phyloP scores from a whole-genome alignment of 2,888 invertebrate genomes.

The Stenodera caucasica region DNA sequence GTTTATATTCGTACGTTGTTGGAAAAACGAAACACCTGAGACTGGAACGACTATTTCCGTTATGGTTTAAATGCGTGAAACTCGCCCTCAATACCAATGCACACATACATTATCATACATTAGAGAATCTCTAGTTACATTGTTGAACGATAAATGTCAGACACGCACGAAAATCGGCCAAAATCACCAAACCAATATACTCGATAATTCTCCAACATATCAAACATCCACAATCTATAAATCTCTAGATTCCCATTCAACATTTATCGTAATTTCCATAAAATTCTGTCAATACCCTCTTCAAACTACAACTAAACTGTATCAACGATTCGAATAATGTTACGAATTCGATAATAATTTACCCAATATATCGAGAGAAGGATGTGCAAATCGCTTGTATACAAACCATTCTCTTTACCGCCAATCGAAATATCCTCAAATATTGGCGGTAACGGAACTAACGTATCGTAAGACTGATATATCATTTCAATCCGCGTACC shows the following conservation, averaged over 20 bases:
- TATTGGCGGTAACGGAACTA: no score
- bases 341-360: not conserved
- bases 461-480: constrained; percentile 49
- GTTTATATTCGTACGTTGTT: constrained; percentile 47
- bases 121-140: constrained; percentile 24
- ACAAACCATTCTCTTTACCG: constrained; percentile 5
- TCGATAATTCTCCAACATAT: not conserved
- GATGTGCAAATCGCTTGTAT: not conserved
- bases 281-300: not conserved
- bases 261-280: not conserved
- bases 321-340: not conserved
- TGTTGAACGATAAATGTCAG: constrained; percentile 14
- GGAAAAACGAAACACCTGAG: constrained; percentile 44
- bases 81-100: constrained; percentile 20
- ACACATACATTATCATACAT: constrained; percentile 29
- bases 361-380: not conserved
- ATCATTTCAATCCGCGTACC: constrained; percentile 48
- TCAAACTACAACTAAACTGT: not conserved
- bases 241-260: not conserved
- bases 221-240: not conserved
- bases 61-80: constrained; percentile 27
- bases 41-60: constrained; percentile 38
- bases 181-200: not conserved
- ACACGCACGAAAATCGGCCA: constrained; percentile 4
- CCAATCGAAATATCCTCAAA: no score